Base-by-base conservation (phyloP, 2,888 invertebrate genomes). In the Pristionchus mayeri region DNA sequence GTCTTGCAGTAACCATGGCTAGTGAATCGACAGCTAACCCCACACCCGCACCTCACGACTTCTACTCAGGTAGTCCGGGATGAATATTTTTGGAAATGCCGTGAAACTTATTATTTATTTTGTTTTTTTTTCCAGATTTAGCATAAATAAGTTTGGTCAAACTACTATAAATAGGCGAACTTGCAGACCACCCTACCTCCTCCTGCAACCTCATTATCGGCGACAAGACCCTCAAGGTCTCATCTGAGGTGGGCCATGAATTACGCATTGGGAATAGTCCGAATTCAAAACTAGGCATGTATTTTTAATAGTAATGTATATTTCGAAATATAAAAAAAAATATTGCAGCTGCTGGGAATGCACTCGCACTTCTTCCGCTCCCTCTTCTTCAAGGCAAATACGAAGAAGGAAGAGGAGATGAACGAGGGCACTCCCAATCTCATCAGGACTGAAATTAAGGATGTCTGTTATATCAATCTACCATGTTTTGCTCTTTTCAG, bases 341-440 rank as follows among this genome's bases (percentile, higher is more conserved):
- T 1, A 13, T 57, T 81, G 0, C 27, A 81, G 81, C 24, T 81
- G 21, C 81, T 81, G 24, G 81, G 30, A 27, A 81, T 81, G 81
- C 81, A 81, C 60, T 81, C 81, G 16, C 60, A 60, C 30, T 81
- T 81, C 81, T 81, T 81, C 81, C 81, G 81, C 2, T 60, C 60
- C 30, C 60, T 81, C 37, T 60, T 81, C 60, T 81, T 81, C 60
- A 60, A 44, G 60, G 24, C 40, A 6, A 30, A 40, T 60, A 37
- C 81, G n/a, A 81, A 57, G 40, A 37, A 40, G 9, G 81, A 44
- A 24, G 81, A 60, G 24, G 60, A 81, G 24, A 44, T 6, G 16
- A 24, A 30, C 27, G 81, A 81, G 11, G 60, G 34, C 1, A 60
- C 60, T 37, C 81, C 81, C 81, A 40, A 81, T 60, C 81, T 81